Conservation (phyloP, 2,888 invertebrate genomes). For the Tribolium freemani region DNA sequence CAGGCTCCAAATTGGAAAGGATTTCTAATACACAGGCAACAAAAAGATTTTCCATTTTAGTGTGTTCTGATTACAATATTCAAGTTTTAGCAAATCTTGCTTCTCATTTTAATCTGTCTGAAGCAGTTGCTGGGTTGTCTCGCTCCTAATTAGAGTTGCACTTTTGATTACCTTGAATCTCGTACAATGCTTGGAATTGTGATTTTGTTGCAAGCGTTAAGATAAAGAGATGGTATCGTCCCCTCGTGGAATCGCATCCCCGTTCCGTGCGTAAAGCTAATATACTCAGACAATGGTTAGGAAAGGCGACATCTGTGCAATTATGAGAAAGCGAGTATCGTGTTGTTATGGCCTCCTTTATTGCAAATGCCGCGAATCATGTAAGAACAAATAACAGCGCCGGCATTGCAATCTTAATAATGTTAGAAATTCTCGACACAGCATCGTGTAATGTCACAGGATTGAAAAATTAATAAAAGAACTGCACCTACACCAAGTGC, state of each 20-base stretch:
- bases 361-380: constrained; percentile 28
- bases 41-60: too few species aligned
- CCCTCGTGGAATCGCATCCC: constrained; percentile 17
- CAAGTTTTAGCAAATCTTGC: neutral
- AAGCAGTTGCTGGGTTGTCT: neutral
- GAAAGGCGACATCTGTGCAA: constrained; percentile 42
- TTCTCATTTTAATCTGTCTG: neutral
- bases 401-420: constrained; percentile 13
- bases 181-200: neutral
- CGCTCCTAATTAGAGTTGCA: constrained; percentile 25
- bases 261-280: constrained; percentile 23
- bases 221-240: constrained; percentile 8
- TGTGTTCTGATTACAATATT: too few species aligned
- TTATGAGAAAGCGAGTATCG: constrained; percentile 34
- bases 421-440: constrained; percentile 1
- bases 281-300: constrained; percentile 29
- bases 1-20: too few species aligned
- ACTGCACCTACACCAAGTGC: neutral
- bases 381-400: constrained; percentile 6
- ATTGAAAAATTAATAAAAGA: constrained; percentile 18
- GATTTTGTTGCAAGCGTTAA: constrained; percentile 11
- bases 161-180: constrained; percentile 13
- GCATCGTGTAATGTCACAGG: constrained; percentile 1
- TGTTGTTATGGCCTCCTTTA: constrained; percentile 26
- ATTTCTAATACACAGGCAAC: too few species aligned